These are phyloP conservation scores for Sebastes diploproa DNA, from an alignment of 2,797 vertebrate genomes.

Conservation along the genomic window DNA sequence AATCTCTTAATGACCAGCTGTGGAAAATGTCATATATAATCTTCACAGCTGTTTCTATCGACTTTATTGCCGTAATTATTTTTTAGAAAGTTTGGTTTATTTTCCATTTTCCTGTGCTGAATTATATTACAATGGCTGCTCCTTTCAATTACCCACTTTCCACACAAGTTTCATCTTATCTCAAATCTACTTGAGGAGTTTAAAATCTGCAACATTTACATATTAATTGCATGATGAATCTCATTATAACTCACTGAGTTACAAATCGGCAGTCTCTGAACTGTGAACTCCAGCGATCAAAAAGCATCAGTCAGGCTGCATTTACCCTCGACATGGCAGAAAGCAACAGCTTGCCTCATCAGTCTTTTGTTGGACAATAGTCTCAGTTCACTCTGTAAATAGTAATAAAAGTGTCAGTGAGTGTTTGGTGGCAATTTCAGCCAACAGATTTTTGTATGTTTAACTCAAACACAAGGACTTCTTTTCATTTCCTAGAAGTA, in stretches of 20 bases:
- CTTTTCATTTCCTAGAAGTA: background rate
- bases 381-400: background rate
- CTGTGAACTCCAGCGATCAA: background rate
- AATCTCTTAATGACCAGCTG: background rate
- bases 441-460: background rate
- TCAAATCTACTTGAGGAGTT: slow-evolving; percentile 5
- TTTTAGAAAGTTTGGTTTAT: background rate
- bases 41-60: background rate
- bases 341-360: background rate
- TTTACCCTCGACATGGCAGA: background rate
- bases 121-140: background rate
- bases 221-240: slow-evolving; percentile 19
- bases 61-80: background rate
- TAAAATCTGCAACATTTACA: slow-evolving; percentile 5
- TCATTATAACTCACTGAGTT: background rate
- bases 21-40: background rate
- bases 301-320: background rate
- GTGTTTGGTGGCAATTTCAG: background rate
- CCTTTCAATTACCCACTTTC: background rate
- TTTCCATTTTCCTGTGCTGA: background rate
- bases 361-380: background rate
- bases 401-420: background rate
- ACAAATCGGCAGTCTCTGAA: background rate
- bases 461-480: background rate
- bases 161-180: slow-evolving; percentile 4